These are phyloP conservation scores for Dermatemys mawii DNA, from an alignment of 2,113 vertebrate genomes.

Conservation along the genomic window DNA sequence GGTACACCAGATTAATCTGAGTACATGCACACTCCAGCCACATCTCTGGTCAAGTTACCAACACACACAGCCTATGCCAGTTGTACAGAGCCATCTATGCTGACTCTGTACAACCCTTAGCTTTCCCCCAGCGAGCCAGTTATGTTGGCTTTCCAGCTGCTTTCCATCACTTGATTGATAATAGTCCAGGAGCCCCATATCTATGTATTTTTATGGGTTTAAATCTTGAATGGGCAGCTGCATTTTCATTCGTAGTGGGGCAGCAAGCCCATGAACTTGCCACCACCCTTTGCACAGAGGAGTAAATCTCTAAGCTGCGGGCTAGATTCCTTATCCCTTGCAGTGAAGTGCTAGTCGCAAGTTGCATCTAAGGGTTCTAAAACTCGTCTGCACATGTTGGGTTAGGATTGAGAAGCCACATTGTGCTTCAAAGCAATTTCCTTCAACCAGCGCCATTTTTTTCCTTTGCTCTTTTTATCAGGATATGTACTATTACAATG, in stretches of 20 bases:
- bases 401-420: not conserved
- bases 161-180: not conserved
- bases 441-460: not conserved
- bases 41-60: not conserved
- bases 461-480: conserved; percentile 12
- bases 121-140: not conserved
- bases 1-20: not conserved
- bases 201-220: not conserved
- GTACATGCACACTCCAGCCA: not conserved
- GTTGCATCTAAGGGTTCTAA: not conserved
- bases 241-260: not conserved
- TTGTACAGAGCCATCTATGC: not conserved
- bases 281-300: not conserved
- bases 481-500: not conserved
- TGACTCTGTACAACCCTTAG: too few species aligned
- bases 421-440: conserved; percentile 16
- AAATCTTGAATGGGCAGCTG: not conserved
- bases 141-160: not conserved
- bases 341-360: not conserved
- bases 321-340: not conserved
- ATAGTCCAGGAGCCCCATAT: not conserved
- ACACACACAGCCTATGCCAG: not conserved
- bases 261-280: not conserved
- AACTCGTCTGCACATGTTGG: not conserved
- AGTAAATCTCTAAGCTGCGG: not conserved